Percentiles rank a stretch among this genome's conserved stretches.
Evolutionary conservation across 2,888 invertebrate species (phyloP).

Genomic region (Drosophila melanosoma): DNA sequence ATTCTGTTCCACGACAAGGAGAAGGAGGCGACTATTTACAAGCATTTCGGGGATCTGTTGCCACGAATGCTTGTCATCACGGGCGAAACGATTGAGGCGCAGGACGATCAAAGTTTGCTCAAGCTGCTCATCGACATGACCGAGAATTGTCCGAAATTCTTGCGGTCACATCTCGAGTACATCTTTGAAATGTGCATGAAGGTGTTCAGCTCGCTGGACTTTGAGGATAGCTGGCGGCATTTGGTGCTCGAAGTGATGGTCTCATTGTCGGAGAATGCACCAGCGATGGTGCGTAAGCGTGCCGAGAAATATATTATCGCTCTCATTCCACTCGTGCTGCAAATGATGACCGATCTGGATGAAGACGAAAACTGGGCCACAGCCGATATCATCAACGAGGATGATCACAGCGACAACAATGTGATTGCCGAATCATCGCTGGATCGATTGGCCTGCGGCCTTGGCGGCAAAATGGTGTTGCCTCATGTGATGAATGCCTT

Average conservation of each 20-base stretch:
- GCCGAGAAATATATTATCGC: conserved; percentile 93
- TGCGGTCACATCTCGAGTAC: conserved; percentile 93
- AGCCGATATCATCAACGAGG: conserved; percentile 94
- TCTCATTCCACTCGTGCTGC: conserved; percentile 93
- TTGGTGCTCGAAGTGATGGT: conserved; percentile 95
- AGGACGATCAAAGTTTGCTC: conserved; percentile 95
- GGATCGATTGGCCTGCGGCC: conserved; percentile 98
- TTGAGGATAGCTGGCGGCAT: conserved; percentile 94
- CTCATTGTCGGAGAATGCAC: conserved; percentile 94
- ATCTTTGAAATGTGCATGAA: conserved; percentile 96
- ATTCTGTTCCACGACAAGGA: conserved; percentile 93
- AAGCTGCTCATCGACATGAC: conserved; percentile 97
- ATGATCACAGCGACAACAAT: conserved; percentile 97
- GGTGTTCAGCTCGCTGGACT: conserved; percentile 88
- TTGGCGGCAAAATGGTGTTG: conserved; percentile 96
- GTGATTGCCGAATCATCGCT: conserved; percentile 98
- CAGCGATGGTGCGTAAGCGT: conserved; percentile 97
- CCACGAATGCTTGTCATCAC: conserved; percentile 90
- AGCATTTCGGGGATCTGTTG: conserved; percentile 94
- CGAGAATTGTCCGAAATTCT: conserved; percentile 96
- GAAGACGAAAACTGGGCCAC: conserved; percentile 96
- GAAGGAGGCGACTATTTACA: conserved; percentile 95
- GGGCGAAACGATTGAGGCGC: conserved; percentile 92
- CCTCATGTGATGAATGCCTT: conserved; percentile 94
- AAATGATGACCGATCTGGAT: conserved; percentile 97